phyloP scores from a whole-genome alignment of 2,113 vertebrate genomes.

The Nesospiza acunhae region DNA sequence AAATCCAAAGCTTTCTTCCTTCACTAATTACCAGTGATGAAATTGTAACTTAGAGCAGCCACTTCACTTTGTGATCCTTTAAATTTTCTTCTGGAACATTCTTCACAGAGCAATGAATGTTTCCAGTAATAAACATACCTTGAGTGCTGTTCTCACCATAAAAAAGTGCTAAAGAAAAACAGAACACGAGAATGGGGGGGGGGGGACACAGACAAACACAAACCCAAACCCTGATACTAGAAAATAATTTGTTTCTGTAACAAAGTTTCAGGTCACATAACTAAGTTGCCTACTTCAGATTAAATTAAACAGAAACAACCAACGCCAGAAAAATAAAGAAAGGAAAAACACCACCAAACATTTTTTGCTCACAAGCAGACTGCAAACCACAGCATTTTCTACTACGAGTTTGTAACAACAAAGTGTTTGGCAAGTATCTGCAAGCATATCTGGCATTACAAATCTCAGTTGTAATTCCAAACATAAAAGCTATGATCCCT shows the following conservation, averaged over 20 bases:
- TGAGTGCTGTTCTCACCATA: not conserved
- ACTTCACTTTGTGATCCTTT: not conserved
- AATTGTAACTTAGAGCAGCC: not conserved
- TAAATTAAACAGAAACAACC: not conserved
- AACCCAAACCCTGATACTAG: not conserved
- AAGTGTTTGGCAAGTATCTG: not conserved
- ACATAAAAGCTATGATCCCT: not conserved
- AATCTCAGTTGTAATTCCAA: not conserved
- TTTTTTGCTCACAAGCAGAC: not conserved
- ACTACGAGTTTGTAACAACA: not conserved
- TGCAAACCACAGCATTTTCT: not conserved
- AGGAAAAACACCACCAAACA: not conserved
- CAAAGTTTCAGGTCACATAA: not conserved
- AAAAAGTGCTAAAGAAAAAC: not conserved
- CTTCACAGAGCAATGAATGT: not conserved
- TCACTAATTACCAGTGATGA: not conserved
- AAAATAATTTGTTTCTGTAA: not conserved
- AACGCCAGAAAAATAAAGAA: not conserved
- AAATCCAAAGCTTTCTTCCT: not conserved
- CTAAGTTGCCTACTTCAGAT: not conserved
- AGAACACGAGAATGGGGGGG: too few relatives aligned
- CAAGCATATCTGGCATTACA: not conserved
- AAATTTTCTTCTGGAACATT: not conserved
- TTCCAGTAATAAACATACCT: not conserved
- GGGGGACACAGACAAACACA: not conserved